These are phyloP conservation scores for Eretmocerus hayati DNA, from an alignment of 2,888 invertebrate species.

Conservation along the genomic window DNA sequence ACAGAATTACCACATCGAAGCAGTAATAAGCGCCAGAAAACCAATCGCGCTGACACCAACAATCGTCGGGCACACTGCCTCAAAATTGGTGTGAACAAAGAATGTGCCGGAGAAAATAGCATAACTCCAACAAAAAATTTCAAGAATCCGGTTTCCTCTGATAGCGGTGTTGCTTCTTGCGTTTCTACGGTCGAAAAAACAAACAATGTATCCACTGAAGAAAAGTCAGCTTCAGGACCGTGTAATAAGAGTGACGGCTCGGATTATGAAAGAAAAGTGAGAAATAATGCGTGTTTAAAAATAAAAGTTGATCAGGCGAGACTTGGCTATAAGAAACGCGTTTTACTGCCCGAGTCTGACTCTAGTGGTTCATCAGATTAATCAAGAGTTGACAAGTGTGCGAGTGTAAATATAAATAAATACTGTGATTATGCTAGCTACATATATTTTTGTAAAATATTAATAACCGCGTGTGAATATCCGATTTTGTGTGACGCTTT, in stretches of 20 bases:
- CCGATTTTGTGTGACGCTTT: too few species aligned
- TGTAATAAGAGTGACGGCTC: constrained; percentile 32
- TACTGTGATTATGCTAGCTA: too few species aligned
- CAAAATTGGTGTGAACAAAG: constrained; percentile 6
- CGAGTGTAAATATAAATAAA: too few species aligned
- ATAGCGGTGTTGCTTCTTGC: constrained; percentile 42
- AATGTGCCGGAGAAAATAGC: not conserved
- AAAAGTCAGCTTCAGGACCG: constrained; percentile 3
- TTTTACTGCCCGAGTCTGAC: constrained; percentile 5
- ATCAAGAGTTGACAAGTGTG: constrained; percentile 6
- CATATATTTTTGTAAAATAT: too few species aligned
- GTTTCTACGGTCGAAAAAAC: constrained; percentile 37
- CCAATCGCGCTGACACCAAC: constrained; percentile 16
- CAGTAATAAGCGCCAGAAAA: constrained; percentile 27
- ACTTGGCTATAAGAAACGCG: constrained; percentile 21
- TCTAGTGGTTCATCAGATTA: constrained; percentile 39
- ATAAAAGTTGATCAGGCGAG: constrained; percentile 38
- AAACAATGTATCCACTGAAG: constrained; percentile 10
- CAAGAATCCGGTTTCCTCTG: constrained; percentile 35
- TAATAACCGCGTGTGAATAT: too few species aligned
- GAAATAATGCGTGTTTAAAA: constrained; percentile 34
- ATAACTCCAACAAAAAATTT: constrained; percentile 30
- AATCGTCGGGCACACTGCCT: too few species aligned
- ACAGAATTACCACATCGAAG: not conserved
- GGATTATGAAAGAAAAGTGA: constrained; percentile 33